These are phyloP conservation scores for Trachelus troglodyta DNA, from an alignment of 2,888 invertebrate species.

Conservation along the genomic window DNA sequence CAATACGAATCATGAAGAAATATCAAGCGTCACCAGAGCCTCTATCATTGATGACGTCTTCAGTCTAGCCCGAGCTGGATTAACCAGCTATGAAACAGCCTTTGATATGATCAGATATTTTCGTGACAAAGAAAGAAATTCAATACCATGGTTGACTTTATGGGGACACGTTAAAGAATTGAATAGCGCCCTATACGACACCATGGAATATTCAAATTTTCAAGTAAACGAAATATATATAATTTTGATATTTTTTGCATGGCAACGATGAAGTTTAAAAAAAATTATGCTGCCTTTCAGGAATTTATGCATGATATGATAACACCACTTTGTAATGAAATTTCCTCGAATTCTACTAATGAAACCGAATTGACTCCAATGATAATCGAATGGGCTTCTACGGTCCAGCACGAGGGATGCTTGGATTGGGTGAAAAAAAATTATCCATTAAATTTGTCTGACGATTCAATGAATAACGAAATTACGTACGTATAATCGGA, in stretches of 20 bases:
- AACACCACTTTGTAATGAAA: conserved; percentile 43
- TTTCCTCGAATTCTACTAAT: conserved; percentile 27
- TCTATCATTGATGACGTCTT: conserved; percentile 71
- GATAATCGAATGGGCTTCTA: conserved; percentile 47
- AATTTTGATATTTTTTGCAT: neutral
- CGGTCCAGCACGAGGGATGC: conserved; percentile 48
- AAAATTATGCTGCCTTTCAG: conserved; percentile 33
- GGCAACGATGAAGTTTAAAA: neutral
- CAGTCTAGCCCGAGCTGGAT: conserved; percentile 63
- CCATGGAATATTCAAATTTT: conserved; percentile 47
- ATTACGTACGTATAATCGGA: neutral
- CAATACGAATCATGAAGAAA: conserved; percentile 45
- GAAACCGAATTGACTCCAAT: conserved; percentile 43
- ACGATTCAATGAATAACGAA: neutral
- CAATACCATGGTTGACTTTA: conserved; percentile 69
- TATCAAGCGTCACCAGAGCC: conserved; percentile 68
- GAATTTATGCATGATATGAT: conserved; percentile 46
- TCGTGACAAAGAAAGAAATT: conserved; percentile 64
- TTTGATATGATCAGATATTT: conserved; percentile 69
- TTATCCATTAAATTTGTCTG: neutral
- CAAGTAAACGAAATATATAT: conserved; percentile 40
- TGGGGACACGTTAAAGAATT: conserved; percentile 66
- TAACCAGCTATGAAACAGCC: conserved; percentile 63
- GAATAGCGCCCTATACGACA: conserved; percentile 53
- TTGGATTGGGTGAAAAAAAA: conserved; percentile 43